A percentile compares a stretch with the other conserved stretches of the same genome.
phyloP scores from a whole-genome alignment of 2,888 invertebrate genomes.

The Sminthurinus aureus region DNA sequence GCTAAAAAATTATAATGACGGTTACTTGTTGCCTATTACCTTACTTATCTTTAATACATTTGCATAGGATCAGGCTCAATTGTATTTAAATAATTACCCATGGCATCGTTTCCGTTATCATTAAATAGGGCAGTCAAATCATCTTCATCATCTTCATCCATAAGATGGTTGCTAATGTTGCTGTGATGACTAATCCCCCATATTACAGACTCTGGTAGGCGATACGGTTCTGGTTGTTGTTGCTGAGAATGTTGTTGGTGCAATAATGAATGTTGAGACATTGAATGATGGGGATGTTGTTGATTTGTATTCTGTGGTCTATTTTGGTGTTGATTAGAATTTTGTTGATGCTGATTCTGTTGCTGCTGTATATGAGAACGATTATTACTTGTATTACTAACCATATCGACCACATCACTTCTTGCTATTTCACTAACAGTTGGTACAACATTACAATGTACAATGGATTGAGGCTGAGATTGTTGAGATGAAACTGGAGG shows the following conservation, averaged over 20 bases:
- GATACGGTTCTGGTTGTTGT: constrained; percentile 1
- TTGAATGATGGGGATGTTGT: constrained; percentile 20
- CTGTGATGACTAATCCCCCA: not conserved
- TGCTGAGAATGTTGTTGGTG: constrained; percentile 20
- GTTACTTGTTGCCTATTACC: not conserved
- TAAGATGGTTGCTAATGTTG: no score
- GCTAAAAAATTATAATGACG: no score
- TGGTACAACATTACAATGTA: constrained; percentile 11
- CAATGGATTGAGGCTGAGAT: constrained; percentile 21
- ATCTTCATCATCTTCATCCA: constrained; percentile 28
- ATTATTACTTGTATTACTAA: not conserved
- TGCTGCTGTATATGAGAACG: constrained; percentile 10
- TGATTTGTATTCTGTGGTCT: no score
- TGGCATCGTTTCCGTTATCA: constrained; percentile 19
- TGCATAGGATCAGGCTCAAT: constrained; percentile 31
- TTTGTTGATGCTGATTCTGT: constrained; percentile 19
- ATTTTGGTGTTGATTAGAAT: not conserved
- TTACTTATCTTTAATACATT: constrained; percentile 19
- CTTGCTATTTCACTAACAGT: not conserved
- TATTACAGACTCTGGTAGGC: not conserved
- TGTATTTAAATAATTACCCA: constrained; percentile 26
- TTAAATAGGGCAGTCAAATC: constrained; percentile 26
- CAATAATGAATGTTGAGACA: not conserved
- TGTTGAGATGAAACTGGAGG: constrained; percentile 9
- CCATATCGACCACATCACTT: constrained; percentile 9